Conservation (phyloP, 2,888 invertebrate genomes). For the Galeruca laticollis region DNA sequence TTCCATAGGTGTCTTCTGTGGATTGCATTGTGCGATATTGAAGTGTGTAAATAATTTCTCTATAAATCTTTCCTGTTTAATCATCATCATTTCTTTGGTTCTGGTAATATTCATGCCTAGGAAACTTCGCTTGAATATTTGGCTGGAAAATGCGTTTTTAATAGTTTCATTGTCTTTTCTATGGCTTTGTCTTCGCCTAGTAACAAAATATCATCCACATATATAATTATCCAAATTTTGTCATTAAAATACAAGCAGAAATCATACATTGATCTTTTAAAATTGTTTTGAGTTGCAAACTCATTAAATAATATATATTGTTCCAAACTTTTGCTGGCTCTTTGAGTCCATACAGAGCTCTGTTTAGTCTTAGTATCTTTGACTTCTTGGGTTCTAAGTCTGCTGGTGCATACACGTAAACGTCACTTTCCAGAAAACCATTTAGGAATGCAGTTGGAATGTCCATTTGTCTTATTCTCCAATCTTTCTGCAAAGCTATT, state of each 20-base stretch:
- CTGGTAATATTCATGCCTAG: constrained; percentile 38
- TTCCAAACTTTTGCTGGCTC: constrained; percentile 39
- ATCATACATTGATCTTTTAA: constrained; percentile 39
- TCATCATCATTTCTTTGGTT: neutral
- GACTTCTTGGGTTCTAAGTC: constrained; percentile 19
- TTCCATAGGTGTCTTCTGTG: no score
- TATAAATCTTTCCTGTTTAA: constrained; percentile 36
- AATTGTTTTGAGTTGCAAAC: constrained; percentile 35
- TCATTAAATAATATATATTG: constrained; percentile 37
- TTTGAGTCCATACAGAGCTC: constrained; percentile 34
- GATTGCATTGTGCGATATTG: constrained; percentile 33
- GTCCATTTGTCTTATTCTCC: constrained; percentile 29
- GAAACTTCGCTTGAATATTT: constrained; percentile 40
- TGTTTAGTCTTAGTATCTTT: constrained; percentile 23
- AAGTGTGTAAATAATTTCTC: constrained; percentile 39
- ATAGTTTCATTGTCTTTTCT: neutral
- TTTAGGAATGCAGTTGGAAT: constrained; percentile 43
- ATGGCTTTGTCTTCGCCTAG: constrained; percentile 31
- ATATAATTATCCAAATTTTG: constrained; percentile 35
- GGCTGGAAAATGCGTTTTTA: constrained; percentile 34
- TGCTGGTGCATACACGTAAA: constrained; percentile 32
- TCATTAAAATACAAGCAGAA: constrained; percentile 40
- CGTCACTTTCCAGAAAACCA: constrained; percentile 38
- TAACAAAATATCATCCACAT: constrained; percentile 41
- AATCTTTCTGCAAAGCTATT: constrained; percentile 15